Percentiles rank a stretch among this genome's conserved stretches.
phyloP scores from a whole-genome alignment of 2,113 vertebrate genomes.

The Hucho hucho region DNA sequence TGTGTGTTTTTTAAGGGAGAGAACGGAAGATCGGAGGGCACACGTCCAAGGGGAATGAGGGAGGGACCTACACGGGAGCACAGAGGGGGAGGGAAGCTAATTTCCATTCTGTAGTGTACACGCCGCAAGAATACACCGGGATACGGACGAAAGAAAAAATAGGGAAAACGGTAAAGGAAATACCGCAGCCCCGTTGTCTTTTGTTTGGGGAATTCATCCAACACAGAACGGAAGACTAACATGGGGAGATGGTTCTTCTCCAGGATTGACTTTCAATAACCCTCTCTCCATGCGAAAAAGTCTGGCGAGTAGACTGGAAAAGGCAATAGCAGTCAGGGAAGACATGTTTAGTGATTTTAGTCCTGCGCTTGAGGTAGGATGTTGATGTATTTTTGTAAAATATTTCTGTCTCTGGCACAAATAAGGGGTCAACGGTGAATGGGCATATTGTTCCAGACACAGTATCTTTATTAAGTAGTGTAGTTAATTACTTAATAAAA shows the following conservation, averaged over 20 bases:
- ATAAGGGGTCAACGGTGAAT: slow-evolving; percentile 37
- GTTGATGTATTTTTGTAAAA: slow-evolving; percentile 50
- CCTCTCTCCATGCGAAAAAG: slow-evolving; percentile 50
- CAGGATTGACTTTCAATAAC: slow-evolving; percentile 64
- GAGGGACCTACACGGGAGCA: slow-evolving; percentile 63
- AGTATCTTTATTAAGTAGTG: slow-evolving; percentile 42
- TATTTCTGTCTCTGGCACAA: slow-evolving; percentile 19
- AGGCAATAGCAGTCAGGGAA: slow-evolving; percentile 56
- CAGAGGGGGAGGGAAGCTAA: slow-evolving; percentile 54
- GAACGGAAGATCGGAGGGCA: slow-evolving; percentile 63
- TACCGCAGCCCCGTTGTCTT: slow-evolving; percentile 49
- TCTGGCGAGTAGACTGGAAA: slow-evolving; percentile 52
- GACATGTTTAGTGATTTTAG: slow-evolving; percentile 63
- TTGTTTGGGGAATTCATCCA: slow-evolving; percentile 46
- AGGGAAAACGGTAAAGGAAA: slow-evolving; percentile 61
- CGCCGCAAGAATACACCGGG: slow-evolving; percentile 73
- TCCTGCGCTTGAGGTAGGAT: slow-evolving; percentile 67
- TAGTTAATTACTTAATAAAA: slow-evolving; percentile 43
- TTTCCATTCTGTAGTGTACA: slow-evolving; percentile 75
- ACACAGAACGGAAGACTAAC: slow-evolving; percentile 58
- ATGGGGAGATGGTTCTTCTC: slow-evolving; percentile 65
- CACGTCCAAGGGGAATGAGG: slow-evolving; percentile 33
- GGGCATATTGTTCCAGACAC: slow-evolving; percentile 43
- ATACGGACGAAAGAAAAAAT: slow-evolving; percentile 51
- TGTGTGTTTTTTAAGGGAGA: slow-evolving; percentile 52